Evolutionary conservation across 2,888 invertebrate genomes (phyloP), one percentile per base, ranked within the genome.

Genomic region (Perizoma affinitatum): DNA sequence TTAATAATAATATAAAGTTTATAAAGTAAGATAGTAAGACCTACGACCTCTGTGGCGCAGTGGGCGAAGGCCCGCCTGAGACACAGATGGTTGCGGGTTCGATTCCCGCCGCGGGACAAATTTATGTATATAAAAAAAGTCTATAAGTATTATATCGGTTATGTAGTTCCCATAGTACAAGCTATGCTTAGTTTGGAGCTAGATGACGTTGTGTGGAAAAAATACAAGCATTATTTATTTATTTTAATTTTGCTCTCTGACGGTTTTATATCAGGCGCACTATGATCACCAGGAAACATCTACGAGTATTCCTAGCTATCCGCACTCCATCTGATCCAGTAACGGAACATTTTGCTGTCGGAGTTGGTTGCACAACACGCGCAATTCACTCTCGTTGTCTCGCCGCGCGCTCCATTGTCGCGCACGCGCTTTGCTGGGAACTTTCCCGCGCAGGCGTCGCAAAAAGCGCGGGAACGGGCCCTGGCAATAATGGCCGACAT

Each of bases 391-490:
- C 88, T 91, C 88, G 84, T 83, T 89, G 86, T 76, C 79, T 78
- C 74, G 75, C 73, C 63, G 79, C 88, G 22, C 22, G 22, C 22
- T 22, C 22, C 86, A 90, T 91, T 90, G 90, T 90, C 80, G 84
- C 86, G 84, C 88, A 87, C 86, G 89, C 87, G 89, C 83, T 83
- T 82, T 83, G 82, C 86, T 91, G 92, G 83, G 92, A 92, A 91
- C 82, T 82, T 92, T 92, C 92, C 90, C 92, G 91, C 91, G 90
- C 82, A 83, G 83, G 78, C 76, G 65, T 70, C 75, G 80, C 87
- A 91, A 92, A 92, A 92, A 90, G 86, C 92, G 91, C 91, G 92
- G 90, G 92, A 92, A 90, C 86, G 66, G 76, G 70, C 77, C 77
- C 68, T 79, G 83, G 87, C 87, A 89, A 91, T 88, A 86, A 90